Conservation (phyloP, 2,113 vertebrate genomes). For the Rhinichthys klamathensis region DNA sequence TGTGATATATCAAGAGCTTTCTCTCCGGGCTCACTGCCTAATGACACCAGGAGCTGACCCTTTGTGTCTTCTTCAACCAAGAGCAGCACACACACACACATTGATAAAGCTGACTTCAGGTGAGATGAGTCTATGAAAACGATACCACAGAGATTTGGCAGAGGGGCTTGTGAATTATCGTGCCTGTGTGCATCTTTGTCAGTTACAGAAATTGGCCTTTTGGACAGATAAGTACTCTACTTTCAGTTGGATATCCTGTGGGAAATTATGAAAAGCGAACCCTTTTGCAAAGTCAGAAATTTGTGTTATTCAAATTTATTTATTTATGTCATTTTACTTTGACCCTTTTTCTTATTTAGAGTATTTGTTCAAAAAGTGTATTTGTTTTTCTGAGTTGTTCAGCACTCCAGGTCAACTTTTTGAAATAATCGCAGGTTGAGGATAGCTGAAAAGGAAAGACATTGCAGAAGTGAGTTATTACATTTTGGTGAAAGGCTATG, state of each 20-base stretch:
- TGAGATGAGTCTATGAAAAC: constrained; percentile 30
- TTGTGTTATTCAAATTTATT: too few species aligned
- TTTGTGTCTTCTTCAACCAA: constrained; percentile 55
- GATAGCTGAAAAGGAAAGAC: neutral
- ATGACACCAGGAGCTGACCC: constrained; percentile 60
- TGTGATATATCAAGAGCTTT: constrained; percentile 75
- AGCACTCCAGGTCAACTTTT: neutral
- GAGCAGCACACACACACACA: constrained; percentile 51
- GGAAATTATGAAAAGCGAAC: neutral
- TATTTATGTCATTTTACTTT: too few species aligned
- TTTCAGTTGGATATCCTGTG: neutral
- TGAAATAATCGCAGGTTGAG: neutral
- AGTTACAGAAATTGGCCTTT: neutral
- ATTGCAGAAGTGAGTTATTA: neutral
- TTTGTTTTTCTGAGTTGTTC: neutral
- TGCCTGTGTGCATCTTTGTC: constrained; percentile 5
- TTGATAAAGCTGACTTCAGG: constrained; percentile 15
- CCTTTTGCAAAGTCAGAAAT: neutral
- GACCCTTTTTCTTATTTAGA: neutral
- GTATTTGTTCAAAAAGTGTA: too few species aligned
- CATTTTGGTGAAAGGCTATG: neutral
- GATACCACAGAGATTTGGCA: neutral
- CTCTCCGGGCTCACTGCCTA: constrained; percentile 58
- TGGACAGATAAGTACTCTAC: neutral
- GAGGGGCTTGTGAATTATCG: constrained; percentile 12